Base-by-base conservation (phyloP, 2,888 invertebrate species). In the Drosophila borealis region DNA sequence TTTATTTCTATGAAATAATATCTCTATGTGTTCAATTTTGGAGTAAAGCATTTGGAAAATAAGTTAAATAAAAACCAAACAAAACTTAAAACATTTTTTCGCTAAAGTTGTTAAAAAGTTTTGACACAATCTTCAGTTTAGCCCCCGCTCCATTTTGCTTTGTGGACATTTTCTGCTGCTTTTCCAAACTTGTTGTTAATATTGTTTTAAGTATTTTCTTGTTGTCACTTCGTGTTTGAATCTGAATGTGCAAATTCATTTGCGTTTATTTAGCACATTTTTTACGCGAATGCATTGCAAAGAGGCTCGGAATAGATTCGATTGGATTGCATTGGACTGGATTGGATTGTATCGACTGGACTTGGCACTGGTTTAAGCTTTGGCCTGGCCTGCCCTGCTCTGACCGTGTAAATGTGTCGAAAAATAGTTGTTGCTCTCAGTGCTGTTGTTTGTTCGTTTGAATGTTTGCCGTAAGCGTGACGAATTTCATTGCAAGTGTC, bases 201-300 rank as follows among this genome's bases (percentile, higher is more conserved):
- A 37, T 36, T 59, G 36, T 71, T 68, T 55, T 62, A 65, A 17
- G 4, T 21, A n/a, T 54, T 59, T 42, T 68, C 41, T 69, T 66
- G 62, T 73, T 80, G 83, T 85, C 74, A 74, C 65, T 81, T 74
- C 68, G 74, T 56, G 62, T 84, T 80, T 80, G 61, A 70, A 82
- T 85, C 83, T 59, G 64, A 85, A 82, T 88, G 76, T 88, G 88
- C 76, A 76, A 86, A 88, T 83, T 88, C 63, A 77, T 86, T 87
- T 74, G 84, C 74, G 73, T 88, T 85, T 83, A 70, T 53, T 88
- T 88, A 83, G 84, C 87, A 78, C 81, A 80, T 86, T 85, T 86
- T 80, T 73, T 64, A 80, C 25, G 72, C 70, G 80, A 82, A 67
- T 80, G 82, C 54, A 63, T 69, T 68, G 73, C 51, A 67, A 60